Evolutionary conservation across 2,797 vertebrate species (phyloP).

Genomic region (Pangasius macronema): DNA sequence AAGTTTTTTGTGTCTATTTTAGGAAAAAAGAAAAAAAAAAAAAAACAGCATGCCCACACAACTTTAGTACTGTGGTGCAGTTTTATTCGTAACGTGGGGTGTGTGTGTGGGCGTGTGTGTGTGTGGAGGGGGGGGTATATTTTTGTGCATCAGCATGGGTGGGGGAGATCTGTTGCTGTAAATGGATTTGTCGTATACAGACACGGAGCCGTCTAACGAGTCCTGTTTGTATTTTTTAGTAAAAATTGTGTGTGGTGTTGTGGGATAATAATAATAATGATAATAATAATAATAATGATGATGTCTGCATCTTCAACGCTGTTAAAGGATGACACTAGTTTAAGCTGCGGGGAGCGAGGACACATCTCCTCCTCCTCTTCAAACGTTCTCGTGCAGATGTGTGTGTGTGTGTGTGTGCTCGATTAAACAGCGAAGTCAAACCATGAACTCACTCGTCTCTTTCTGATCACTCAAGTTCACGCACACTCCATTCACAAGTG

Average conservation of each 20-base stretch:
- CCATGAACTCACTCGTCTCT: background rate
- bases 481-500: background rate
- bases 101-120: background rate
- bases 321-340: conserved; percentile 27
- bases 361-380: conserved; percentile 5
- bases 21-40: conserved; percentile 9
- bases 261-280: conserved; percentile 29
- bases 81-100: conserved; percentile 28
- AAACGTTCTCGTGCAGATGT: conserved; percentile 40
- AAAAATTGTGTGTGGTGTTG: conserved; percentile 24
- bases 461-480: background rate
- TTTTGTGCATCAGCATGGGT: conserved; percentile 3
- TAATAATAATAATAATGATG: too few species aligned
- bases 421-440: conserved; percentile 42
- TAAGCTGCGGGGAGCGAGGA: background rate
- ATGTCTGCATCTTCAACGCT: conserved; percentile 31
- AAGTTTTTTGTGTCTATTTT: conserved; percentile 43
- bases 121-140: background rate
- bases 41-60: conserved; percentile 31
- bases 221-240: conserved; percentile 37
- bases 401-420: conserved; percentile 24
- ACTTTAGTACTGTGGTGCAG: conserved; percentile 40
- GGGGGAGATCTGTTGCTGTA: conserved; percentile 27
- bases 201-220: conserved; percentile 4
- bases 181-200: conserved; percentile 21